These are phyloP conservation scores for Papio anubis DNA, from an alignment of 2,113 vertebrate species.

Conservation along the genomic window DNA sequence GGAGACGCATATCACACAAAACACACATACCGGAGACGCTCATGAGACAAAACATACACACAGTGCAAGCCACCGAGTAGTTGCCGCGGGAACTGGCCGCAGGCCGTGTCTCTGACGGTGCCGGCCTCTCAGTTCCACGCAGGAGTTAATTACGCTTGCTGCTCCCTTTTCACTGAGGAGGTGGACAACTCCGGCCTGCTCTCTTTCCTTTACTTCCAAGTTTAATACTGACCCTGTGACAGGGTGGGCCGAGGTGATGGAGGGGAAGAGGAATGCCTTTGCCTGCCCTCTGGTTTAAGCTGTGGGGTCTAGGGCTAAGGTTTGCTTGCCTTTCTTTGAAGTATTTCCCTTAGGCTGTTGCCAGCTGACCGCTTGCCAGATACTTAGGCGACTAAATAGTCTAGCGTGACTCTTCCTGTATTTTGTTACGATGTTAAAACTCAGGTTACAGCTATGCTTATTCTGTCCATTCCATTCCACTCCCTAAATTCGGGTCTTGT, in stretches of 20 bases:
- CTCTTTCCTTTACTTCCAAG: not conserved
- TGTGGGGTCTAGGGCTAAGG: not conserved
- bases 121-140: not conserved
- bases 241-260: not conserved
- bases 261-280: not conserved
- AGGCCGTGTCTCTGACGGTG: slow-evolving; percentile 33
- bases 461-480: not conserved
- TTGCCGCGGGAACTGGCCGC: not conserved
- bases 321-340: not conserved
- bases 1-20: not conserved
- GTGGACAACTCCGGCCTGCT: not conserved
- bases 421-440: not conserved
- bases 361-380: not conserved
- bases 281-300: not conserved
- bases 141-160: not conserved
- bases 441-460: not conserved
- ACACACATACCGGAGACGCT: not conserved
- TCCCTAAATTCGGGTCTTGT: not conserved
- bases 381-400: not conserved
- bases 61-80: not conserved
- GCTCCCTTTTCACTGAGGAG: not conserved
- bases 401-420: not conserved
- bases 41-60: not conserved
- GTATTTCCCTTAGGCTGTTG: not conserved
- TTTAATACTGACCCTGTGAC: not conserved